Evolutionary conservation across 2,797 vertebrate species (phyloP).

Genomic region (Buphagus erythrorhynchus): DNA sequence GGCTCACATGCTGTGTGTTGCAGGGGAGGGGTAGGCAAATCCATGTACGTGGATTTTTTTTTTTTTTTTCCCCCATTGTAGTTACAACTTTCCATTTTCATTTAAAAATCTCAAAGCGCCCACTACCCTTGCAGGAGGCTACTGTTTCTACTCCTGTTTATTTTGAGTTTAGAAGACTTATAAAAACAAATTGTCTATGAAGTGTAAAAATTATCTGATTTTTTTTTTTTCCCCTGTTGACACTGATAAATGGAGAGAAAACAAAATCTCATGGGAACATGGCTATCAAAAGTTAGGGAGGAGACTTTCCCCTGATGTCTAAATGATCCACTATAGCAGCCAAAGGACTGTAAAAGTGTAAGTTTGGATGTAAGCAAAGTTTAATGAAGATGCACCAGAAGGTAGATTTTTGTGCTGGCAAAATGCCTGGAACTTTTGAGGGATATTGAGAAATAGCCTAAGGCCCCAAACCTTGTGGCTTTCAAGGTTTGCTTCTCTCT

Average conservation of each 20-base stretch:
- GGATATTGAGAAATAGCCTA: constrained; percentile 64
- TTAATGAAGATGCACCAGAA: constrained; percentile 26
- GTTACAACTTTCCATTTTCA: background rate
- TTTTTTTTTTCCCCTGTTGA: background rate
- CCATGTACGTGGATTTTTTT: accelerated
- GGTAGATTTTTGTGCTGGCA: constrained; percentile 40
- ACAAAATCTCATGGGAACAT: background rate
- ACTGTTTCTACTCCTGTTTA: background rate
- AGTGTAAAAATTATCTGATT: background rate
- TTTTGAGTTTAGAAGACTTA: background rate
- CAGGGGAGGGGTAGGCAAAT: background rate
- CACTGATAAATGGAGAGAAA: background rate
- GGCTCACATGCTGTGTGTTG: background rate
- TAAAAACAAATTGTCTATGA: background rate
- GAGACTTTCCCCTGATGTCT: background rate
- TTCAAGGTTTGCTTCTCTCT: constrained; percentile 55
- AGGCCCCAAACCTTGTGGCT: constrained; percentile 48
- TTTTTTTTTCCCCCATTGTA: background rate
- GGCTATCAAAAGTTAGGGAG: background rate
- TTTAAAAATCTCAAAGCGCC: background rate
- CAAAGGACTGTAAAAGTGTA: background rate
- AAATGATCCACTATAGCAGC: background rate
- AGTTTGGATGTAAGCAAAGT: background rate
- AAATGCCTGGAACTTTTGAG: constrained; percentile 59
- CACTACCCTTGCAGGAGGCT: background rate